These are phyloP conservation scores for Cairina moschata DNA, from an alignment of 2,113 vertebrate genomes.

Conservation along the genomic window DNA sequence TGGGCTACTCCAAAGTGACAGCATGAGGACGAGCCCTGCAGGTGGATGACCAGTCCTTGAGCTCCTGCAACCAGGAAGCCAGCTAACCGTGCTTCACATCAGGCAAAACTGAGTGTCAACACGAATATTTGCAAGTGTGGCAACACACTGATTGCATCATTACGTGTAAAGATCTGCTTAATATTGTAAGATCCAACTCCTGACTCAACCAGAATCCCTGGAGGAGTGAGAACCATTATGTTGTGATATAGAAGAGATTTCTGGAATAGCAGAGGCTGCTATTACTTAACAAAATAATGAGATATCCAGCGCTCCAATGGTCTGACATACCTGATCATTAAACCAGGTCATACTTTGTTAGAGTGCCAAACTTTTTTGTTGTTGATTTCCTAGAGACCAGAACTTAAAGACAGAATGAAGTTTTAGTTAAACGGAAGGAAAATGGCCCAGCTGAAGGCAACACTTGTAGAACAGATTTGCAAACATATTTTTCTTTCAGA, in stretches of 20 bases:
- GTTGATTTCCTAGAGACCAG: neutral
- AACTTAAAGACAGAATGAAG: neutral
- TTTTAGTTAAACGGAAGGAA: neutral
- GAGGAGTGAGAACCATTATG: neutral
- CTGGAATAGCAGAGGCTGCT: neutral
- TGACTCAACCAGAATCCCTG: neutral
- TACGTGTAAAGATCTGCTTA: neutral
- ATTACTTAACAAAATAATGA: neutral
- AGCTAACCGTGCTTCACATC: neutral
- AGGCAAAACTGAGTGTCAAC: accelerated
- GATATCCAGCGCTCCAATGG: neutral
- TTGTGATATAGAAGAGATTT: accelerated
- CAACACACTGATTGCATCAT: neutral
- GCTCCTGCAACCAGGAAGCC: neutral
- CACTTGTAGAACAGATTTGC: neutral
- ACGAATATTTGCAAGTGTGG: neutral
- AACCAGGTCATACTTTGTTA: neutral
- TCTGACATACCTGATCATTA: neutral
- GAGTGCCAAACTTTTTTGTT: neutral
- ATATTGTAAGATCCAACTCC: neutral
- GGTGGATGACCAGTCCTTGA: neutral
- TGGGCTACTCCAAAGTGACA: neutral
- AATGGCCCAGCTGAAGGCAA: neutral
- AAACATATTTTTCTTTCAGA: neutral
- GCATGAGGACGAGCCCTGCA: neutral